Percentiles rank a stretch among this genome's conserved stretches.
Evolutionary conservation across 2,888 invertebrate species (phyloP).

Genomic region (Axea sp.): DNA sequence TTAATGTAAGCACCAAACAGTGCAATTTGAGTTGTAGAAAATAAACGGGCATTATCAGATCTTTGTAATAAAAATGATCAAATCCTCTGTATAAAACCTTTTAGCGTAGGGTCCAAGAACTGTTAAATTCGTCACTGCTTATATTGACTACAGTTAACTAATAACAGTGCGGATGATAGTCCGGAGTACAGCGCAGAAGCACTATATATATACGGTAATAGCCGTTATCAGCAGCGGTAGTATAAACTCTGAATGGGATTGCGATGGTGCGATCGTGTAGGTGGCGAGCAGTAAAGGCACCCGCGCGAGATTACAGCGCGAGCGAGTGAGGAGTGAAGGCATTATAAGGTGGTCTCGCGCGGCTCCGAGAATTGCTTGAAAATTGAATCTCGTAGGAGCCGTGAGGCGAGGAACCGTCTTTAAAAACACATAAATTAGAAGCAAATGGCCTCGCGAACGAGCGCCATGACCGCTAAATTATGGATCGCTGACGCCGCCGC

Average conservation of each 20-base stretch:
- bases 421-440: slow-evolving; percentile 79
- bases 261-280: slow-evolving; percentile 61
- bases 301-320: slow-evolving; percentile 61
- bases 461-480: slow-evolving; percentile 77
- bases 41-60: no score
- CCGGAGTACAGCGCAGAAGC: slow-evolving; percentile 45
- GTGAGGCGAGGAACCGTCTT: slow-evolving; percentile 70
- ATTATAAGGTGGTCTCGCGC: slow-evolving; percentile 62
- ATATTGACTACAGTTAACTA: slow-evolving; percentile 53
- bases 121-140: slow-evolving; percentile 45
- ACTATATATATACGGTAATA: slow-evolving; percentile 58
- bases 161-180: slow-evolving; percentile 48
- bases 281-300: slow-evolving; percentile 63
- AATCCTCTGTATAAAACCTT: background rate
- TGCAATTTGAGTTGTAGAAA: no score
- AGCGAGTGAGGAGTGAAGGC: slow-evolving; percentile 30
- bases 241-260: slow-evolving; percentile 62
- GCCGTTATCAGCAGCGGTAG: slow-evolving; percentile 61
- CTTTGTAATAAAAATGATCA: slow-evolving; percentile 15
- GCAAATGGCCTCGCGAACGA: slow-evolving; percentile 73
- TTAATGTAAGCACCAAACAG: no score
- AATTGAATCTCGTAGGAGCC: slow-evolving; percentile 73
- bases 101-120: slow-evolving; percentile 11
- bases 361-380: slow-evolving; percentile 67
- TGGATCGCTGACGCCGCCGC: slow-evolving; percentile 71